phyloP scores from a whole-genome alignment of 2,888 invertebrate genomes.

The Coleophora flavipennella region DNA sequence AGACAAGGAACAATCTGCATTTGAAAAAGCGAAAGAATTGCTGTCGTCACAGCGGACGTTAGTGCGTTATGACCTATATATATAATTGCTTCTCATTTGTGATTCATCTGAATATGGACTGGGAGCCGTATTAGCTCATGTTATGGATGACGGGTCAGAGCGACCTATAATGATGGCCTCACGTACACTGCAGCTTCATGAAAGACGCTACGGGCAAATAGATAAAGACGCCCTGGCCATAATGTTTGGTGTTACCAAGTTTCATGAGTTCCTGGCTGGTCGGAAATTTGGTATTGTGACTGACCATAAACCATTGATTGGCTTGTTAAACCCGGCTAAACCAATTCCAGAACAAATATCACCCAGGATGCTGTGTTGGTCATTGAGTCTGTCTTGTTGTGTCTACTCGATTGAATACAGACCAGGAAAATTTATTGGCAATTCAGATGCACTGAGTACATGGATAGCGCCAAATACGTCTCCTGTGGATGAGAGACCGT shows the following conservation, averaged over 20 bases:
- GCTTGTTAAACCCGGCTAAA: constrained; percentile 3
- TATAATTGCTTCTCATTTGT: background rate
- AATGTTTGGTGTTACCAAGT: no score
- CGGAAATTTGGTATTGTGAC: constrained; percentile 11
- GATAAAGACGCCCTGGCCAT: constrained; percentile 15
- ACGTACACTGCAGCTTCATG: constrained; percentile 13
- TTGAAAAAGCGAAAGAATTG: constrained; percentile 6
- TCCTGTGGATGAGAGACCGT: no score
- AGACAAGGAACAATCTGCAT: constrained; percentile 7
- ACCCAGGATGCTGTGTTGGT: background rate
- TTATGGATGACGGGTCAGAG: constrained; percentile 14
- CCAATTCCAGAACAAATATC: background rate
- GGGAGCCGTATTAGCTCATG: constrained; percentile 5
- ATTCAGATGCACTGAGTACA: no score
- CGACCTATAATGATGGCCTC: constrained; percentile 15
- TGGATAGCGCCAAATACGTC: no score
- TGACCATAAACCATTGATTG: constrained; percentile 12
- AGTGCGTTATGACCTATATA: background rate
- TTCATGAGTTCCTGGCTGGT: constrained; percentile 9
- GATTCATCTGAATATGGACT: background rate
- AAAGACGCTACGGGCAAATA: constrained; percentile 15
- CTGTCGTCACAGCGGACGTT: constrained; percentile 6
- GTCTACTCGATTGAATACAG: no score
- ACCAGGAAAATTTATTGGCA: no score
- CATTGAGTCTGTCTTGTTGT: no score